Evolutionary conservation across 2,797 vertebrate species (phyloP).

Genomic region (Rhinatrema bivittatum): DNA sequence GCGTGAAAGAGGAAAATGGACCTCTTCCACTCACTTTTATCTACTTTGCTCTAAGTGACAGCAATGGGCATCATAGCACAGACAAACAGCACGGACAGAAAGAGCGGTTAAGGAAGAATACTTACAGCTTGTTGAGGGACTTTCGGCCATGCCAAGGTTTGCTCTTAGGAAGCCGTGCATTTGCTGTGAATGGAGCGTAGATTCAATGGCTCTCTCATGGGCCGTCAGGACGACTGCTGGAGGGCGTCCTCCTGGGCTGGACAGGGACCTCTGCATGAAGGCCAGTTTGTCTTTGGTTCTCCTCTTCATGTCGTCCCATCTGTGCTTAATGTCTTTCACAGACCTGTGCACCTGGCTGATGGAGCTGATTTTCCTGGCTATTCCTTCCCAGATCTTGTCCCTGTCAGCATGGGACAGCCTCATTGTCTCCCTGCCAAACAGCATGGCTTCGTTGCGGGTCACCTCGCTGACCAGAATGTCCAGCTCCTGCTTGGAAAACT

Average conservation of each 20-base stretch:
- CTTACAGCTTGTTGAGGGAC: slow-evolving; percentile 55
- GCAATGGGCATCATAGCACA: slow-evolving; percentile 1
- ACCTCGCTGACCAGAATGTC: slow-evolving; percentile 68
- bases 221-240: slow-evolving; percentile 47
- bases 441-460: slow-evolving; percentile 57
- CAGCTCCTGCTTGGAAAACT: slow-evolving; percentile 68
- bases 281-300: slow-evolving; percentile 65
- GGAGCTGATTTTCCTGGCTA: slow-evolving; percentile 62
- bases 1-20: no score
- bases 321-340: slow-evolving; percentile 63
- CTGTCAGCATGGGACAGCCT: slow-evolving; percentile 57
- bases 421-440: slow-evolving; percentile 59
- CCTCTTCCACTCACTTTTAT: no score
- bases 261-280: slow-evolving; percentile 58
- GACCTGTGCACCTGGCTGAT: slow-evolving; percentile 62
- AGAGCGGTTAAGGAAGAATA: no score
- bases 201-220: slow-evolving; percentile 50
- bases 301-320: slow-evolving; percentile 67
- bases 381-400: slow-evolving; percentile 66
- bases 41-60: no score
- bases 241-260: slow-evolving; percentile 29
- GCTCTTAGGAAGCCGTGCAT: slow-evolving; percentile 32
- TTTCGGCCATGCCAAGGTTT: slow-evolving; percentile 42
- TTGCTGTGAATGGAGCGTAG: slow-evolving; percentile 35
- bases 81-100: not conserved